These are phyloP conservation scores for Nysson spinosus DNA, from an alignment of 2,888 invertebrate species.

Conservation along the genomic window DNA sequence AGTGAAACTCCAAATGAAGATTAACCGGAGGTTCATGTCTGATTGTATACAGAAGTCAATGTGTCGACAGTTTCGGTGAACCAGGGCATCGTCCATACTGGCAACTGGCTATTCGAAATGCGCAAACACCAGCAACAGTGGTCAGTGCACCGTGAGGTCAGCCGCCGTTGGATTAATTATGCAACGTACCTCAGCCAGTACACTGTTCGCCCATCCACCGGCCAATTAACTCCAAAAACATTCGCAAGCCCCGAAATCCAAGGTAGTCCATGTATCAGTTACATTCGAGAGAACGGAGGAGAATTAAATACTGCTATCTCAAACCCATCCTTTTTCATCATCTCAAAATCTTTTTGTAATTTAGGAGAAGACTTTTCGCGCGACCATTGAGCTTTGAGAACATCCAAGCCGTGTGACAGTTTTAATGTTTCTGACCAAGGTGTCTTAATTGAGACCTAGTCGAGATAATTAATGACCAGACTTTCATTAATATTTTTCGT, in stretches of 20 bases:
- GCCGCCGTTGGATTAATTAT: constrained; percentile 72
- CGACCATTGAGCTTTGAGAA: no score
- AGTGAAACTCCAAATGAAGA: constrained; percentile 19
- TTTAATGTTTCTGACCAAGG: no score
- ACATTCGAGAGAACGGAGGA: not conserved
- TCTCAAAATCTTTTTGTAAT: not conserved
- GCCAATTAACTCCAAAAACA: constrained; percentile 73
- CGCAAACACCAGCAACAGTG: constrained; percentile 57
- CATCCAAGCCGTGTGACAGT: no score
- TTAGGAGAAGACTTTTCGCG: no score
- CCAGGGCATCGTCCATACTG: constrained; percentile 22
- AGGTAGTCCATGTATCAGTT: constrained; percentile 39
- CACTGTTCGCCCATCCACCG: constrained; percentile 61
- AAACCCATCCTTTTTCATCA: no score
- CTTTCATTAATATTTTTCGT: no score
- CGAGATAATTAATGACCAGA: no score
- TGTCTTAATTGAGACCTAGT: no score
- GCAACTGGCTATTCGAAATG: constrained; percentile 56
- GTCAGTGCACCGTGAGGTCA: constrained; percentile 66
- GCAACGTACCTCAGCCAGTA: constrained; percentile 63
- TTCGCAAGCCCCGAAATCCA: constrained; percentile 60
- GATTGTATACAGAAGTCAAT: constrained; percentile 31
- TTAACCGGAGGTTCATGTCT: constrained; percentile 20
- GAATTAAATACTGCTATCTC: not conserved
- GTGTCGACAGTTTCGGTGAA: constrained; percentile 36